Base-by-base conservation (phyloP, 2,797 vertebrate genomes). In the Heteromormyrus szaboi region DNA sequence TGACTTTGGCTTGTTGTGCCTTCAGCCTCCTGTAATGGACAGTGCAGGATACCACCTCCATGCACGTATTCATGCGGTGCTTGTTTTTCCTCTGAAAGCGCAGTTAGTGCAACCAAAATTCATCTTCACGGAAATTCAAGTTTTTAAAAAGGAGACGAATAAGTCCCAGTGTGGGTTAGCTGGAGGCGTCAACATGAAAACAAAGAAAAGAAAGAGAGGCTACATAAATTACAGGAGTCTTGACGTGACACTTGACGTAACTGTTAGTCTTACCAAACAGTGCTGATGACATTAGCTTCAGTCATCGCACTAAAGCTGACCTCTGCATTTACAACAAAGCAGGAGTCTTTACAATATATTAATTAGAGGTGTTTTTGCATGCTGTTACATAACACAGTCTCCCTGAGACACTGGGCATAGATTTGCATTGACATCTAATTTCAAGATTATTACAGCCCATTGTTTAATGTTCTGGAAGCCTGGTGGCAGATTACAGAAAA, bases 361-460 rank as follows among this genome's bases (percentile, higher is more conserved):
- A 41, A 41, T 86, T 19, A 86, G 53, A 56, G 12, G 19, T 59
- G 85, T 59, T 86, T 50, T 86, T 59, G 8, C 14, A 44, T 56
- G 37, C 7, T 44, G 19, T 56, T 86, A 59, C 50, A 86, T 56
- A 86, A 86, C 85, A 50, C 83, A 59, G 37, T 59, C 29, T 56
- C 51, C 0, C 85, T 11, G 85, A 86, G 53, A 56, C 33, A 51
- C 85, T 41, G 33, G 51, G 33, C 85, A 56, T 14, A 25, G 85
- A 25, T 86, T 51, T 53, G 53, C 25, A 17, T 37, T 56, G 17
- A 41, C 85, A 59, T 86, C 14, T 59, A 86, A 59, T 86, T 86
- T 86, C 25, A 59, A 59, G 85, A 37, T 86, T 56, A 56, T 86
- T 86, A 41, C 53, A 86, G 33, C 7, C 85, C 85, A 86, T 86